These are phyloP conservation scores for Oppia nitens DNA, from an alignment of 1,140 invertebrate species.

Conservation along the genomic window DNA sequence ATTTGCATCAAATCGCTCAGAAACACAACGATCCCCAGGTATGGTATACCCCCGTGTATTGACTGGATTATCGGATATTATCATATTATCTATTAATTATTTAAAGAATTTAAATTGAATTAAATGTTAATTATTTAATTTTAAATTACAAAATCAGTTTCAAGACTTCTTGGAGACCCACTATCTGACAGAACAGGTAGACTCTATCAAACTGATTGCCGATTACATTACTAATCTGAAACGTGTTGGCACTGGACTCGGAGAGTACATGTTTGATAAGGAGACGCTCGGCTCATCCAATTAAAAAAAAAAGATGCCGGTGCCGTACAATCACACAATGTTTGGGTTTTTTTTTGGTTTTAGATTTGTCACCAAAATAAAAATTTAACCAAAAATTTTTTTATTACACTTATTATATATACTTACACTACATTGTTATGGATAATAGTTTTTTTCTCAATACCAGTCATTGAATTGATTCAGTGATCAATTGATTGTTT, in stretches of 20 bases:
- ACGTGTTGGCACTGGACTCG: slow-evolving; percentile 40
- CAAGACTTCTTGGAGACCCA: slow-evolving; percentile 39
- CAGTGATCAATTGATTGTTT: too few relatives aligned
- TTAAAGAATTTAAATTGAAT: background rate
- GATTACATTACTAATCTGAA: slow-evolving; percentile 40
- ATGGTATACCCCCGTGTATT: too few relatives aligned
- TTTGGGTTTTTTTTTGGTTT: background rate
- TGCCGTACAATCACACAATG: background rate
- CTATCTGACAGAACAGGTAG: slow-evolving; percentile 42
- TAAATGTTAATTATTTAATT: background rate
- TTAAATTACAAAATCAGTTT: slow-evolving; percentile 1
- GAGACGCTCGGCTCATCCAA: slow-evolving; percentile 22
- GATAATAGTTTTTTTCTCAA: too few relatives aligned
- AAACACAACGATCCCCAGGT: slow-evolving; percentile 30
- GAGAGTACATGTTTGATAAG: slow-evolving; percentile 44
- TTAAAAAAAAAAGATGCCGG: background rate
- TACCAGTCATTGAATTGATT: too few relatives aligned
- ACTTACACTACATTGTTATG: too few relatives aligned
- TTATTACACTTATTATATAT: too few relatives aligned
- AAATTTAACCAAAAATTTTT: background rate
- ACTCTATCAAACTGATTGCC: slow-evolving; percentile 40
- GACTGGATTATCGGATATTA: too few relatives aligned
- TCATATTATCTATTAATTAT: background rate
- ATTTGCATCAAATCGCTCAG: slow-evolving; percentile 31
- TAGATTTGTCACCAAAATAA: background rate